phyloP scores from a whole-genome alignment of 1,140 invertebrate species.

The Zaprionus taronus region DNA sequence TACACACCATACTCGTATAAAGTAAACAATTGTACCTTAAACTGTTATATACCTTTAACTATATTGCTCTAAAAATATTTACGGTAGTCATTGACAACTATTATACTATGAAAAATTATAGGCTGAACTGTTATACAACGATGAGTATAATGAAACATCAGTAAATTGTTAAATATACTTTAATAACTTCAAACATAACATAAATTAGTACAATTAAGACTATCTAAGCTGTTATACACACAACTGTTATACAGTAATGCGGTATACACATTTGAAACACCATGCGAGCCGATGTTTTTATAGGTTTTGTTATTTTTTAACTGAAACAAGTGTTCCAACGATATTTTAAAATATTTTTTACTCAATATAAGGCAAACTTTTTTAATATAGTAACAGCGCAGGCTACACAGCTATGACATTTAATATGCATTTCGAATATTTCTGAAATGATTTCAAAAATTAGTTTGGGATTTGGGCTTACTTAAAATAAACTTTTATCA shows the following conservation, averaged over 20 bases:
- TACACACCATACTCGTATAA: neutral
- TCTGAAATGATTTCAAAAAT: neutral
- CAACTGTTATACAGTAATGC: too few relatives aligned
- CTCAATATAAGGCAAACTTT: neutral
- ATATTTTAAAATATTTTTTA: neutral
- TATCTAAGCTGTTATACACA: neutral
- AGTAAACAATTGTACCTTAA: neutral
- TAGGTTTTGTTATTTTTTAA: neutral
- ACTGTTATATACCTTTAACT: neutral
- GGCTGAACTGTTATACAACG: too few relatives aligned
- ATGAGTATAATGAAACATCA: too few relatives aligned
- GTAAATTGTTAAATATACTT: too few relatives aligned
- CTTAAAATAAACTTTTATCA: neutral
- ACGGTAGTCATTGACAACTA: neutral
- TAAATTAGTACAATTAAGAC: too few relatives aligned
- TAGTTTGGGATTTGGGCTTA: neutral
- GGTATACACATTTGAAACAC: too few relatives aligned
- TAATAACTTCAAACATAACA: too few relatives aligned
- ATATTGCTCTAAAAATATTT: neutral
- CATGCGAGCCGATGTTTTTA: too few relatives aligned
- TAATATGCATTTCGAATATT: neutral
- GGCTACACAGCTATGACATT: neutral
- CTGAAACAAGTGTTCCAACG: neutral
- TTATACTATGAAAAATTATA: too few relatives aligned
- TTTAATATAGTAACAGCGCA: too few relatives aligned